Evolutionary conservation across 2,113 vertebrate genomes (phyloP).

Genomic region (Willisornis vidua): DNA sequence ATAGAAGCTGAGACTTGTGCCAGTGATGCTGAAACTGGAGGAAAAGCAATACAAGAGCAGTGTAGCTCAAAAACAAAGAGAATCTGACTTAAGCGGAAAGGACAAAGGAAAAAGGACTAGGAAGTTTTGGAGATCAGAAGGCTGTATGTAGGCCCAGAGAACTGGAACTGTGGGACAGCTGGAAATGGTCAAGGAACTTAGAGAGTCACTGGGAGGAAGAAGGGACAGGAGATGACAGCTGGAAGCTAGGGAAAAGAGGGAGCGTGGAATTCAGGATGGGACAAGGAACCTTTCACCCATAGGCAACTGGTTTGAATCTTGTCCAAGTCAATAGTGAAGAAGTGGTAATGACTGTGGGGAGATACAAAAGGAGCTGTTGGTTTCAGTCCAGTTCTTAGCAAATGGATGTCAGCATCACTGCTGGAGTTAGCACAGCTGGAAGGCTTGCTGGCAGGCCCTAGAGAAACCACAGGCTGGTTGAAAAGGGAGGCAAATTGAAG

Average conservation of each 20-base stretch:
- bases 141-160: background rate
- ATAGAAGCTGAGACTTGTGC: background rate
- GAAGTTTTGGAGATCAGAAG: background rate
- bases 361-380: slow-evolving; percentile 19
- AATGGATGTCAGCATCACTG: background rate
- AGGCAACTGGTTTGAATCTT: slow-evolving; percentile 46
- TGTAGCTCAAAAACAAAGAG: background rate
- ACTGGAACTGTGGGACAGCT: background rate
- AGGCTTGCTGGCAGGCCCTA: background rate
- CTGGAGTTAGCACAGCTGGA: slow-evolving; percentile 27
- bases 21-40: background rate
- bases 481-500: background rate
- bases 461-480: slow-evolving; percentile 1
- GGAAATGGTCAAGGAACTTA: background rate
- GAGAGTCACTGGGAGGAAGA: background rate
- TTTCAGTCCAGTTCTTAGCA: background rate
- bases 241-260: background rate
- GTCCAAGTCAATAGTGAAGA: background rate
- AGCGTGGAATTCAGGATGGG: background rate
- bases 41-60: background rate
- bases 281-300: slow-evolving; percentile 14
- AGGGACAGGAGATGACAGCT: background rate
- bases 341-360: background rate
- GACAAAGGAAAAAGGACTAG: background rate
- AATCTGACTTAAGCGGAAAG: background rate